Percentiles rank a stretch among this genome's conserved stretches.
Evolutionary conservation across 2,888 invertebrate genomes (phyloP).

Genomic region (Eupithecia vulgata): DNA sequence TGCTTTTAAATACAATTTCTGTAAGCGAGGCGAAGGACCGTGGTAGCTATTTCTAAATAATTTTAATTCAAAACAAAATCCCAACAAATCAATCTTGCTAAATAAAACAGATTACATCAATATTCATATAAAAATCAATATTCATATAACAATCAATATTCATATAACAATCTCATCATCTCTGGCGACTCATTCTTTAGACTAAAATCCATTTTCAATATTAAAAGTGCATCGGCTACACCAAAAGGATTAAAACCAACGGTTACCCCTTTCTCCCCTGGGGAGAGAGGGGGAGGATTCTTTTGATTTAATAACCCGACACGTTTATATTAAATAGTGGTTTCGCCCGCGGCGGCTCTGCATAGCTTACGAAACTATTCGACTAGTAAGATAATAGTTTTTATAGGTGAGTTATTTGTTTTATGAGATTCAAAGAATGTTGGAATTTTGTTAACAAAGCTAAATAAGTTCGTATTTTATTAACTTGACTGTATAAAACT

Average conservation of each 20-base stretch:
- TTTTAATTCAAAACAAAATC: neutral
- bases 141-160: slow-evolving; percentile 34
- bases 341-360: slow-evolving; percentile 42
- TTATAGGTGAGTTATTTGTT: slow-evolving; percentile 31
- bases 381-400: slow-evolving; percentile 40
- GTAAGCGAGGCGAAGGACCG: neutral
- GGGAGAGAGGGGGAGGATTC: slow-evolving; percentile 33
- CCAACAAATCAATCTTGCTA: slow-evolving; percentile 1
- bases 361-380: slow-evolving; percentile 43
- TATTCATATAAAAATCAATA: slow-evolving; percentile 32
- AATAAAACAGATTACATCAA: slow-evolving; percentile 19
- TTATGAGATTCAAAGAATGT: slow-evolving; percentile 33
- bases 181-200: slow-evolving; percentile 13
- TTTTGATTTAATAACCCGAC: slow-evolving; percentile 49
- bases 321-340: slow-evolving; percentile 47
- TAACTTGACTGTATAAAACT: neutral
- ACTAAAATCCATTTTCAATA: slow-evolving; percentile 37
- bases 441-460: slow-evolving; percentile 31
- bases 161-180: slow-evolving; percentile 26
- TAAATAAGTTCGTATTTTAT: slow-evolving; percentile 19
- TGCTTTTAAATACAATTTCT: neutral
- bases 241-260: slow-evolving; percentile 41
- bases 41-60: neutral
- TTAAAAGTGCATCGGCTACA: slow-evolving; percentile 42
- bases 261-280: slow-evolving; percentile 19